Conservation (phyloP, 2,113 vertebrate genomes). For the Mobula hypostoma region DNA sequence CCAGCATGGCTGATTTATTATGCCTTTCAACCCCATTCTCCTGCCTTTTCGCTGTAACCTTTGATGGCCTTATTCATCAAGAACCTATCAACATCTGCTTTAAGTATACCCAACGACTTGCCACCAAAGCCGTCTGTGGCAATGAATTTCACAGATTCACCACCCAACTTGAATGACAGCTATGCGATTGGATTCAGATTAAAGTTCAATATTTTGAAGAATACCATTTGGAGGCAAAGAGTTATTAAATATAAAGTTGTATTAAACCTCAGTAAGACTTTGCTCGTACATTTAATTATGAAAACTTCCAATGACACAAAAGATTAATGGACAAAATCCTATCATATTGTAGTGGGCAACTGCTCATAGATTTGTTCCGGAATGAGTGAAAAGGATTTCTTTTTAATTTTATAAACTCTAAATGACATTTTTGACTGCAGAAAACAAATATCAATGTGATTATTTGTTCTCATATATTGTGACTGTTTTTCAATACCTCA, state of each 20-base stretch:
- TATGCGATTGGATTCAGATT: neutral
- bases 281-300: neutral
- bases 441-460: neutral
- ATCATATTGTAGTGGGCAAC: neutral
- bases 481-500: neutral
- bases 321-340: neutral
- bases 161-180: neutral
- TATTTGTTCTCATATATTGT: neutral
- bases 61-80: too few species aligned
- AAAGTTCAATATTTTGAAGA: neutral
- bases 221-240: neutral
- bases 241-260: neutral
- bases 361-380: neutral
- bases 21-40: too few species aligned
- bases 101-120: too few species aligned
- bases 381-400: neutral
- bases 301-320: neutral
- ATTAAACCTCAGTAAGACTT: neutral
- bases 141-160: too few species aligned
- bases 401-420: neutral
- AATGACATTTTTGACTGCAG: neutral
- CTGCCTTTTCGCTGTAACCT: too few species aligned
- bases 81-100: too few species aligned
- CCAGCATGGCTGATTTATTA: too few species aligned
- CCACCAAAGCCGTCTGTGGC: too few species aligned